phyloP scores from a whole-genome alignment of 2,888 invertebrate genomes.

The Zaprionus lineosus region DNA sequence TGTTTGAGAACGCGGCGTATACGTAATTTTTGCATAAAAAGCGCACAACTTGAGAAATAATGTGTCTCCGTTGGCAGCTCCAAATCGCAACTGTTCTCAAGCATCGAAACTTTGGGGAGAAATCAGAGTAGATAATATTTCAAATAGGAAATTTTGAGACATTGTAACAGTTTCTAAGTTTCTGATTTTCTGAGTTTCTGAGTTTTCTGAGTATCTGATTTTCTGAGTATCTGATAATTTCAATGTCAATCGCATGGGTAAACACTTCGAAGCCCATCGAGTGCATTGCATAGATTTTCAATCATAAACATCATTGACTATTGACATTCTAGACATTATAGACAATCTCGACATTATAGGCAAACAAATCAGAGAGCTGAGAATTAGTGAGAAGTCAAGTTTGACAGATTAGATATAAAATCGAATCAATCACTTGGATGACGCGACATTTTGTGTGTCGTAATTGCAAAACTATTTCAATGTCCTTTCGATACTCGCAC shows the following conservation, averaged over 20 bases:
- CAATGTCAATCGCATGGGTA: constrained; percentile 48
- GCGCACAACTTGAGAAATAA: constrained; percentile 5
- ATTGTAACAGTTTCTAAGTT: constrained; percentile 56
- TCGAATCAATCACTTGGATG: constrained; percentile 67
- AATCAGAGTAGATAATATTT: too few species aligned
- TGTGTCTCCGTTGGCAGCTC: constrained; percentile 33
- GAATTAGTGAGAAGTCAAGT: too few species aligned
- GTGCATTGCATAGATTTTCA: constrained; percentile 33
- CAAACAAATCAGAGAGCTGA: constrained; percentile 26
- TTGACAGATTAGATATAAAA: too few species aligned
- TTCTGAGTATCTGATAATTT: constrained; percentile 40
- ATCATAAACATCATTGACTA: constrained; percentile 51
- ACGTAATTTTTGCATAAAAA: constrained; percentile 46
- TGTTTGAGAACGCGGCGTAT: constrained; percentile 60
- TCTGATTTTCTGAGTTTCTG: too few species aligned
- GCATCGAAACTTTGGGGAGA: constrained; percentile 3
- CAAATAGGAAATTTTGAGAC: constrained; percentile 42
- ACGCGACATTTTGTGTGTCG: constrained; percentile 39
- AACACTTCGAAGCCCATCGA: constrained; percentile 22
- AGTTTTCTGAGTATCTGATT: constrained; percentile 42
- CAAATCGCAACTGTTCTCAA: constrained; percentile 52
- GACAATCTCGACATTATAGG: too few species aligned
- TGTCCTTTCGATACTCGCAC: constrained; percentile 62
- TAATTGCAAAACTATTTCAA: constrained; percentile 68
- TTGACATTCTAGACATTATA: too few species aligned